Conservation (phyloP, 2,113 vertebrate genomes). For the Dromiciops gliroides region DNA sequence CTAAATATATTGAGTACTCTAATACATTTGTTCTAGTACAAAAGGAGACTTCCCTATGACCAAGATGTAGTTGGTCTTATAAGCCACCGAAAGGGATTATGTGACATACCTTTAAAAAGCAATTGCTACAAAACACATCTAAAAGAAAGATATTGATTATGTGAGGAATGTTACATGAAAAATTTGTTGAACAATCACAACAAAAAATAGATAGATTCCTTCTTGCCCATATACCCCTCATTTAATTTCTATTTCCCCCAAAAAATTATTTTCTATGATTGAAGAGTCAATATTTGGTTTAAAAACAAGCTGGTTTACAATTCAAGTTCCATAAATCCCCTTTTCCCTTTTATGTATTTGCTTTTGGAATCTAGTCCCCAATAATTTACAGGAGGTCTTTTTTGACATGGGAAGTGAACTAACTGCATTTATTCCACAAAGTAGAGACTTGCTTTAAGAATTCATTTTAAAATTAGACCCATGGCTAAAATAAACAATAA, state of each 20-base stretch:
- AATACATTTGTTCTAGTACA: slow-evolving; percentile 59
- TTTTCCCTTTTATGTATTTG: neutral
- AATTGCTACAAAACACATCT: slow-evolving; percentile 43
- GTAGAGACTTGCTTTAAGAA: neutral
- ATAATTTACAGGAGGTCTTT: neutral
- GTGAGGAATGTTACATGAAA: slow-evolving; percentile 30
- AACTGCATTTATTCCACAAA: neutral
- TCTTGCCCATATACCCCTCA: slow-evolving; percentile 31
- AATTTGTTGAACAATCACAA: slow-evolving; percentile 11
- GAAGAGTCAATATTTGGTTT: slow-evolving; percentile 1
- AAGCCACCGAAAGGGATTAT: slow-evolving; percentile 50
- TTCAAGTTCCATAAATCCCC: slow-evolving; percentile 3
- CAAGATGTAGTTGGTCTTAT: neutral
- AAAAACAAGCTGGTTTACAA: neutral
- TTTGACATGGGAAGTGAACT: neutral
- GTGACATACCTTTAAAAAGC: slow-evolving; percentile 10
- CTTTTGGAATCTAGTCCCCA: neutral
- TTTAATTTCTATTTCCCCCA: slow-evolving; percentile 41
- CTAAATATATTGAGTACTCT: slow-evolving; percentile 62
- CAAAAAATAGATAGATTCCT: slow-evolving; percentile 30
- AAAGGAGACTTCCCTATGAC: slow-evolving; percentile 25
- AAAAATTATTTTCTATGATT: slow-evolving; percentile 29
- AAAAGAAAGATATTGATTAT: slow-evolving; percentile 46
- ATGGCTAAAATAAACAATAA: slow-evolving; percentile 1
- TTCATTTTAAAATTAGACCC: slow-evolving; percentile 21